These are phyloP conservation scores for Bufotes viridis DNA, from an alignment of 2,797 vertebrate species.

Conservation along the genomic window DNA sequence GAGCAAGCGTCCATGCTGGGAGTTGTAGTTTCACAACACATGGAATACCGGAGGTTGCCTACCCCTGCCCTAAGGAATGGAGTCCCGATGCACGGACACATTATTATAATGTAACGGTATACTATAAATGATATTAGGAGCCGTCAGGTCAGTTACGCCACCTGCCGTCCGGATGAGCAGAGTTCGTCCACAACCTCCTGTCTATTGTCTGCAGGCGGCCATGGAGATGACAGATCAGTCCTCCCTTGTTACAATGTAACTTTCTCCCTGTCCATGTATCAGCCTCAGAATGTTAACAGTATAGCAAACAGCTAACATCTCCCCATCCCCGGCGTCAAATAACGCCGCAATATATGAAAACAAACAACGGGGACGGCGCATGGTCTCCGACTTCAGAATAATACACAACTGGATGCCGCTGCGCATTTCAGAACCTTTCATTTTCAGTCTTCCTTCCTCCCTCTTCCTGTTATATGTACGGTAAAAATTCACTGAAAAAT, in stretches of 20 bases:
- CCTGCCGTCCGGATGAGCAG: neutral
- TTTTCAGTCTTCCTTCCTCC: slow-evolving; percentile 15
- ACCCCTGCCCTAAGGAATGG: too few species aligned
- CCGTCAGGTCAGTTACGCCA: neutral
- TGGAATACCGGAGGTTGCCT: too few species aligned
- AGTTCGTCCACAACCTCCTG: neutral
- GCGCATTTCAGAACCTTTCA: slow-evolving; percentile 3
- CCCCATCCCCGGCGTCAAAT: neutral
- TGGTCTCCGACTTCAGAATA: slow-evolving; percentile 6
- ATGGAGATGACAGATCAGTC: neutral
- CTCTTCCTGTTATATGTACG: neutral
- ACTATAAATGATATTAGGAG: too few species aligned
- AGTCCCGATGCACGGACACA: too few species aligned
- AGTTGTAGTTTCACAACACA: too few species aligned
- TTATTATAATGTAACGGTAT: too few species aligned
- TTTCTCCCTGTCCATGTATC: neutral
- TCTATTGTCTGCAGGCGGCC: neutral
- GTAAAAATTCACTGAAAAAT: neutral
- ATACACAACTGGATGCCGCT: neutral
- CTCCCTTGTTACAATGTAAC: neutral
- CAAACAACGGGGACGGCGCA: neutral
- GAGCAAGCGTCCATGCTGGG: too few species aligned
- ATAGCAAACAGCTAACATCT: neutral
- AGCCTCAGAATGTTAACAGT: neutral
- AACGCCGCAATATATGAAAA: neutral